Percentiles rank a stretch among this genome's conserved stretches.
Conservation (phyloP, 1,140 invertebrate species). For the Forficula auricularia region DNA sequence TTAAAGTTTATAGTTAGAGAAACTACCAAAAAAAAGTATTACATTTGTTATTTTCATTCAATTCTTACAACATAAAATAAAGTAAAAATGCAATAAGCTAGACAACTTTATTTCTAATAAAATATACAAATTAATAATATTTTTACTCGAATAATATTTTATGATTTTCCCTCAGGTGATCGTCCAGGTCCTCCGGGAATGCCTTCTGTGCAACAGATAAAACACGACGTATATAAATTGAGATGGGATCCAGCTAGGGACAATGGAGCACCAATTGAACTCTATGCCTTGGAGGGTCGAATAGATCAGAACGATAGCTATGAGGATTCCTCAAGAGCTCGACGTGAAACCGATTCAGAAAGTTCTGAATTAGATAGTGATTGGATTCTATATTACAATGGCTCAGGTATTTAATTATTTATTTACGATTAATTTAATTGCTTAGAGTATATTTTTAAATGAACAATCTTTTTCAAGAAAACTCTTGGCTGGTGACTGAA, state of each 20-base stretch:
- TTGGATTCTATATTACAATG: constrained; percentile 64
- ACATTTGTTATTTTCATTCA: no score
- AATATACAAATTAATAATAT: no score
- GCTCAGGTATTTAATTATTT: constrained; percentile 32
- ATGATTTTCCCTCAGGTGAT: no score
- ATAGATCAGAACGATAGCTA: constrained; percentile 19
- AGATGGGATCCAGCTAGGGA: constrained; percentile 48
- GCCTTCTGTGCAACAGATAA: constrained; percentile 43
- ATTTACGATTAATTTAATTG: neutral
- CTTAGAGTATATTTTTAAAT: constrained; percentile 1
- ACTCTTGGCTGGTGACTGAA: constrained; percentile 57
- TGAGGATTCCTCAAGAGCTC: constrained; percentile 13
- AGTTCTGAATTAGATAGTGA: constrained; percentile 21
- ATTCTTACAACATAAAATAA: no score
- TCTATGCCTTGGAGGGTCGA: constrained; percentile 41
- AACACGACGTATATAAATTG: constrained; percentile 47
- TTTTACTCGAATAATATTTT: no score
- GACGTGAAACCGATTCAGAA: constrained; percentile 15
- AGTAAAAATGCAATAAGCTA: no score
- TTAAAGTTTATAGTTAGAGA: no score
- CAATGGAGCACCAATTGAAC: constrained; percentile 41
- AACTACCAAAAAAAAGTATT: no score
- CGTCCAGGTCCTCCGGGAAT: constrained; percentile 43
- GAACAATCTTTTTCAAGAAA: constrained; percentile 38
- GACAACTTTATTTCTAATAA: no score